Conservation (phyloP, 2,888 invertebrate species). For the Volucella inflata region DNA sequence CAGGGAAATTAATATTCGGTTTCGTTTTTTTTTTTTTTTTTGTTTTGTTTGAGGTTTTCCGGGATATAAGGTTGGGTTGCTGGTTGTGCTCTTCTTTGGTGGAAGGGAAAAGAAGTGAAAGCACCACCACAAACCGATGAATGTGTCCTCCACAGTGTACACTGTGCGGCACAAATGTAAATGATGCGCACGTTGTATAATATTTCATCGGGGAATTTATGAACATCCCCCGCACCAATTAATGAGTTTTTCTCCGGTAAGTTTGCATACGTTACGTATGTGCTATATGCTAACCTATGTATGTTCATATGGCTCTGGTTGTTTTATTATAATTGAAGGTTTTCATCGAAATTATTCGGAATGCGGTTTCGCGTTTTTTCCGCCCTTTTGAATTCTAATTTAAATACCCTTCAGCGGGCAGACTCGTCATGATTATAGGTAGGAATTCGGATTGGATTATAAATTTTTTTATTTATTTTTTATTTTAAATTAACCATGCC, state of each 20-base stretch:
- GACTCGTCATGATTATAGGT: too few species aligned
- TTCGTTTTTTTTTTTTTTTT: too few species aligned
- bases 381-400: too few species aligned
- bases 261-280: too few species aligned
- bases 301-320: neutral
- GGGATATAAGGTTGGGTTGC: neutral
- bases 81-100: neutral
- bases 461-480: too few species aligned
- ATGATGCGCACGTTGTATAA: conserved; percentile 4
- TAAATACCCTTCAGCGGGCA: too few species aligned
- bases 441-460: too few species aligned
- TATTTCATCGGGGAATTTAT: conserved; percentile 36
- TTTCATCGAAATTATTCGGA: conserved; percentile 2
- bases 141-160: neutral
- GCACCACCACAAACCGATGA: neutral
- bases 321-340: conserved; percentile 9
- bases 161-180: conserved; percentile 14
- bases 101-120: conserved; percentile 24
- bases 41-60: neutral
- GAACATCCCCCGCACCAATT: conserved; percentile 12
- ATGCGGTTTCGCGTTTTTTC: neutral
- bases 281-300: neutral
- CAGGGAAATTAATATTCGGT: conserved; percentile 52
- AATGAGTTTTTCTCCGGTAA: conserved; percentile 10
- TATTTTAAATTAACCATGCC: too few species aligned